These are phyloP conservation scores for Centruroides vittatus DNA, from an alignment of 1,140 invertebrate genomes.

Conservation along the genomic window DNA sequence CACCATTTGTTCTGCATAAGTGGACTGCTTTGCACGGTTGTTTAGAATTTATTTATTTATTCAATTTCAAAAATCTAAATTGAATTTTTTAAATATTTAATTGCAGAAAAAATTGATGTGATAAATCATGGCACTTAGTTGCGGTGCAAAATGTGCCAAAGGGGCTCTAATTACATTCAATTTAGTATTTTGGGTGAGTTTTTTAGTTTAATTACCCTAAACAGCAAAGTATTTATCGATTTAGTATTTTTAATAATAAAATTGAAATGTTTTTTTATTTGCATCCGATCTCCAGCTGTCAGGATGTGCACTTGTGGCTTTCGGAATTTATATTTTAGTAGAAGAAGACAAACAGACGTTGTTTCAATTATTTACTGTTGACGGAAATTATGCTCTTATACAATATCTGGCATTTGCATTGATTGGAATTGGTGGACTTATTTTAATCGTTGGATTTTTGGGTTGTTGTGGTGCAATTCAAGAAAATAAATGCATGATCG, in stretches of 20 bases:
- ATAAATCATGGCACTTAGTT: conserved; percentile 18
- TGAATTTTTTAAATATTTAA: too few species aligned
- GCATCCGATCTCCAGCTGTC: conserved; percentile 27
- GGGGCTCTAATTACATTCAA: conserved; percentile 36
- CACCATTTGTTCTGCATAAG: too few species aligned
- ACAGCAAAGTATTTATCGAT: background rate
- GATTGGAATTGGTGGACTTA: conserved; percentile 33
- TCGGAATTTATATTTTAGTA: conserved; percentile 35
- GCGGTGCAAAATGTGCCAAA: conserved; percentile 32
- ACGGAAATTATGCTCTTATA: conserved; percentile 28
- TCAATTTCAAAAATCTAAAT: too few species aligned
- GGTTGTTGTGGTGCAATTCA: conserved; percentile 37
- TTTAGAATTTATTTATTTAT: too few species aligned
- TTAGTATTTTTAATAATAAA: background rate
- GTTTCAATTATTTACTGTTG: conserved; percentile 32
- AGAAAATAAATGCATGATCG: conserved; percentile 35
- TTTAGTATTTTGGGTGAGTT: conserved; percentile 39
- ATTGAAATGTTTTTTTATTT: conserved; percentile 5
- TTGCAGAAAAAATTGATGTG: too few species aligned
- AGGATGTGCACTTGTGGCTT: conserved; percentile 34
- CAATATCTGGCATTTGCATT: conserved; percentile 34
- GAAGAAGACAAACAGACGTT: conserved; percentile 34
- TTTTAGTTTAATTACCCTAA: background rate
- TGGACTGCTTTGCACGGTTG: too few species aligned
- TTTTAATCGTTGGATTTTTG: conserved; percentile 37